Evolutionary conservation across 2,888 invertebrate species (phyloP), one percentile per base, ranked within the genome.

Genomic region (Sepioteuthis lessoniana): DNA sequence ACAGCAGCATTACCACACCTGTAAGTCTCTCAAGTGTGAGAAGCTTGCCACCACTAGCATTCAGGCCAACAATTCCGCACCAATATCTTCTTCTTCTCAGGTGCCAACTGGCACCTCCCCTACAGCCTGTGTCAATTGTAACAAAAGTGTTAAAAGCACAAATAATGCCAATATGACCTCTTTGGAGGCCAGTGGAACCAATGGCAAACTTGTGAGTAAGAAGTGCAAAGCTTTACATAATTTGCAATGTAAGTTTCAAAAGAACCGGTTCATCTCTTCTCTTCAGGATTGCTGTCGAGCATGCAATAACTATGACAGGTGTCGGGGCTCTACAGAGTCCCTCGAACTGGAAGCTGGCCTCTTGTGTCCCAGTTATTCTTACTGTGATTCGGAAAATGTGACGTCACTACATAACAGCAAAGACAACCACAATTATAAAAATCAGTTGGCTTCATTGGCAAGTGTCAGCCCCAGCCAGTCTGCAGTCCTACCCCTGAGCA

Each of bases 161-260:
- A 76, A n/a, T 76, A 92, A 92, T n/a, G n/a, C 46, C 5, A 92
- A 92, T 47, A 4, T n/a, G 76, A 19, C n/a, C 19, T 13, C 76
- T 0, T 35, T n/a, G 76, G 76, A n/a, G 13, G 10, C 76, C 0
- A 47, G 16, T 19, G 47, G 25, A 31, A 46, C 47, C 7, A 92
- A 50, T 28, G 55, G 55, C 16, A 93, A 93, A 25, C 55, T 93
- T 21, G 60, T 38, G 28, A 55, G 93, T 47, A 93, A 60, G 21
- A 93, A 93, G 37, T 93, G 93, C 60, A 93, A 93, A 93, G 60
- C 60, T 21, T 28, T 93, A n/a, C 55, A 93, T 8, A 93, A 38
- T 50, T 93, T 35, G 93, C 93, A 93, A 13, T 93, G 60, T 35
- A 93, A 93, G 38, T 93, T 93, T 35, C 50, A 93, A 93, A 93